phyloP scores from a whole-genome alignment of 37 sponge, comb jelly and placozoan species.

The Ianthella basta region DNA sequence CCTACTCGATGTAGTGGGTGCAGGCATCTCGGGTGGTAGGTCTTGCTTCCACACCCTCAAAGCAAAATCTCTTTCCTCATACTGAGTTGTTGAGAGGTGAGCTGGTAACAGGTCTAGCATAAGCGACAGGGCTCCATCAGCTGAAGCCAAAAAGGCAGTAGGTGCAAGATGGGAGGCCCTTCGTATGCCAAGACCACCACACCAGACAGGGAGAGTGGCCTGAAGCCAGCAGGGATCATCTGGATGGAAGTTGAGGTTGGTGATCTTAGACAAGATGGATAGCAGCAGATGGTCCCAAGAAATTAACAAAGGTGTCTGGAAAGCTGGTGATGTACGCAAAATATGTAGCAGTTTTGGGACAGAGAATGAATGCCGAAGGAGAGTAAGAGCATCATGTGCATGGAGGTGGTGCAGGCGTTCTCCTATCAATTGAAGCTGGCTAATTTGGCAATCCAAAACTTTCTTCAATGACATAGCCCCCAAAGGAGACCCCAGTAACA shows the following conservation, averaged over 20 bases:
- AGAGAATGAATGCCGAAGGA: constrained; percentile 44
- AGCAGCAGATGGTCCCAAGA: constrained; percentile 17
- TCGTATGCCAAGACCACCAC: constrained; percentile 53
- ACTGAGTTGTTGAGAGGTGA: background rate
- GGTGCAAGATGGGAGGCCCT: constrained; percentile 48
- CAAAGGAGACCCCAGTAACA: constrained; percentile 40
- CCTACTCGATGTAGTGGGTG: background rate
- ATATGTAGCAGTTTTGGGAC: constrained; percentile 48
- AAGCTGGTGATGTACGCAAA: constrained; percentile 50
- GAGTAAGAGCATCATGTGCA: constrained; percentile 44
- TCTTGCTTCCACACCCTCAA: constrained; percentile 26
- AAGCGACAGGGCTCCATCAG: constrained; percentile 36
- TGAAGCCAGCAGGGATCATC: constrained; percentile 47
- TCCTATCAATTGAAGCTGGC: background rate
- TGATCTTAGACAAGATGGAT: constrained; percentile 27
- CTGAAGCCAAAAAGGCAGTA: constrained; percentile 58
- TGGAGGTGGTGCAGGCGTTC: constrained; percentile 29
- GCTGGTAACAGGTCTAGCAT: constrained; percentile 27
- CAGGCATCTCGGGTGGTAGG: background rate
- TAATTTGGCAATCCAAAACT: background rate
- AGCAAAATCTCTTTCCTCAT: background rate
- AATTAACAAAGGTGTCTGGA: background rate
- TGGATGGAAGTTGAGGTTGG: constrained; percentile 26
- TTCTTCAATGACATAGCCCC: background rate
- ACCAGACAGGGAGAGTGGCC: constrained; percentile 48